Evolutionary conservation across 1,140 invertebrate genomes (phyloP).

Genomic region (Rhagoletis zephyria): DNA sequence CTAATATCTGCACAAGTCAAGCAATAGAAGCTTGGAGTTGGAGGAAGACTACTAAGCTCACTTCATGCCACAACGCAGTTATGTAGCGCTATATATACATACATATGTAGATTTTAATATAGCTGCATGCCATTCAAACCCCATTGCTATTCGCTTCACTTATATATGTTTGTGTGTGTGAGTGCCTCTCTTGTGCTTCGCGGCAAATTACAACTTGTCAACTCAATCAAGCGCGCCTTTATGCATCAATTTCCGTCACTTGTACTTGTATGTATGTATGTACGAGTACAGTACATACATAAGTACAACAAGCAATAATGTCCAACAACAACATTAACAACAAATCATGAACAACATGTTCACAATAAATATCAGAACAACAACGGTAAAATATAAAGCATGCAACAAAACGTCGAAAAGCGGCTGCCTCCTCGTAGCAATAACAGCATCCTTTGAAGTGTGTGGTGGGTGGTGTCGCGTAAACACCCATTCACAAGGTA

Average conservation of each 20-base stretch:
- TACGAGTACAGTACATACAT: background rate
- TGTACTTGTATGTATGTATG: constrained; percentile 58
- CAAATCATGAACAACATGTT: constrained; percentile 18
- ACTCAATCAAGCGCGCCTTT: constrained; percentile 73
- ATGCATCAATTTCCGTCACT: constrained; percentile 72
- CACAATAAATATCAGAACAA: constrained; percentile 19
- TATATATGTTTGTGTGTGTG: background rate
- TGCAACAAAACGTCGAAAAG: background rate
- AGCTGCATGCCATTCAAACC: background rate
- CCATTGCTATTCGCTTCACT: background rate
- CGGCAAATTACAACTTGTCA: constrained; percentile 71
- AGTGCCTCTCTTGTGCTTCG: background rate
- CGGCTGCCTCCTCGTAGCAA: background rate
- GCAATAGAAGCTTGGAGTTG: background rate
- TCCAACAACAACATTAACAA: constrained; percentile 2
- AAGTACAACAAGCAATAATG: constrained; percentile 38
- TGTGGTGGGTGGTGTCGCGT: background rate
- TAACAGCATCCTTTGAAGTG: background rate
- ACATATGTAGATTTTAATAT: no score
- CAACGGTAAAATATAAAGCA: background rate
- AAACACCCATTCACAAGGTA: background rate
- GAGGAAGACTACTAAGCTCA: background rate
- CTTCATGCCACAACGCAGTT: no score
- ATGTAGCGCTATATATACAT: no score
- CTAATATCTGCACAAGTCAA: background rate